A percentile compares a stretch with the other conserved stretches of the same genome.
phyloP scores from a whole-genome alignment of 2,113 vertebrate genomes.

The Copsychus sechellarum region DNA sequence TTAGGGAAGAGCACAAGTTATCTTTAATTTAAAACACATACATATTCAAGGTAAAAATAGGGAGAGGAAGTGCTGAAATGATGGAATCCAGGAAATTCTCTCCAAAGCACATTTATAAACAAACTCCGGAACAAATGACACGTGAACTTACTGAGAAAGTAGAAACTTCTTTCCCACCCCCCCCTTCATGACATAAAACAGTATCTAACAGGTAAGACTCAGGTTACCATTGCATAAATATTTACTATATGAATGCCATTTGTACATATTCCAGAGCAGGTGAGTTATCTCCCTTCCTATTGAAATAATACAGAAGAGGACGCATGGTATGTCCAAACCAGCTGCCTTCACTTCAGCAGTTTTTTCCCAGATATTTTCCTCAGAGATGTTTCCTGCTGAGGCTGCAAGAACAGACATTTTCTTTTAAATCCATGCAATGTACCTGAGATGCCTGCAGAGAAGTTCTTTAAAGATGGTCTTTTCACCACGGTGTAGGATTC shows the following conservation, averaged over 20 bases:
- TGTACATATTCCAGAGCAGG: not conserved
- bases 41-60: not conserved
- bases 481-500: constrained; percentile 96
- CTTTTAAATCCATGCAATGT: not conserved
- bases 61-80: not conserved
- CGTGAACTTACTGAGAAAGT: not conserved
- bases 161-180: not conserved
- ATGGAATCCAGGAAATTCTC: constrained; percentile 31
- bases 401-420: not conserved
- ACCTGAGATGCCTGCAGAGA: constrained; percentile 92
- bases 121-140: constrained; percentile 28
- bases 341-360: not conserved
- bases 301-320: not conserved
- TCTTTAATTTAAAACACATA: constrained; percentile 9
- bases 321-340: not conserved
- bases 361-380: not conserved
- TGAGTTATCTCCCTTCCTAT: not conserved
- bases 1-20: not conserved
- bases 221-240: constrained; percentile 5
- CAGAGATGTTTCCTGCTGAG: not conserved
- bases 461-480: constrained; percentile 96
- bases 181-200: constrained; percentile 13
- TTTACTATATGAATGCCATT: not conserved
- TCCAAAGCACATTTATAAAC: constrained; percentile 36
- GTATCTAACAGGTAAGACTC: constrained; percentile 30